Evolutionary conservation across 1,140 invertebrate species (phyloP), one percentile per base, ranked within the genome.

Genomic region (Diuraphis noxia): DNA sequence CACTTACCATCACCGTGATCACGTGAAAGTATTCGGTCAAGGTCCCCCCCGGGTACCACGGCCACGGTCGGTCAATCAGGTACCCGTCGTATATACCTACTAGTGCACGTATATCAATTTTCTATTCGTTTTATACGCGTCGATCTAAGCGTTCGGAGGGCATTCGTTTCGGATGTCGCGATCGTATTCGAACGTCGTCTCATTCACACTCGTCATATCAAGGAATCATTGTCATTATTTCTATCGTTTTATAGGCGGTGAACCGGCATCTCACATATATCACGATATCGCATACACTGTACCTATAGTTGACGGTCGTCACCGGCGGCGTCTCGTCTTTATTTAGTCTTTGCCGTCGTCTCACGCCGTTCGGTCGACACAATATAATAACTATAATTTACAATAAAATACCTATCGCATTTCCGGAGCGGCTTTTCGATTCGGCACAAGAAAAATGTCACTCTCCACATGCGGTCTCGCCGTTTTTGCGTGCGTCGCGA

Each of bases 11-110:
- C 25, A 41, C 81, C 56, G n/a, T 19, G 81, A 43, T 82, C 81
- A 43, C 81, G 81, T 82, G 81, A 82, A 82, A 82, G 81, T 82
- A 82, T 82, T 82, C 81, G 81, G 81, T 82, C 81, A 82, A 82
- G 81, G 81, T 82, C 40, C 81, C 40, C 81, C 30, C 40, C 36
- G 25, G 40, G 81, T 46, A 85, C 84, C 84, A 85, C 84, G 84
- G 84, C 84, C 84, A 85, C 13, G 84, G 84, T 46, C 84, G 84
- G 84, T 85, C 41, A 46, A 43, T 46, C 84, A 17, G 43, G 40
- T 82, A 81, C 79, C 38, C 38, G 38, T 63, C 56, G 56, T n/a
- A 63, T n/a, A 63, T 63, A 63, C 30, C 56, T 72, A 19, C 30
- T 13, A n/a, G 46, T 21, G 56, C 56, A 72, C 13, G n/a, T 72